Evolutionary conservation across 2,888 invertebrate genomes (phyloP).

Genomic region (Terebella lapidaria): DNA sequence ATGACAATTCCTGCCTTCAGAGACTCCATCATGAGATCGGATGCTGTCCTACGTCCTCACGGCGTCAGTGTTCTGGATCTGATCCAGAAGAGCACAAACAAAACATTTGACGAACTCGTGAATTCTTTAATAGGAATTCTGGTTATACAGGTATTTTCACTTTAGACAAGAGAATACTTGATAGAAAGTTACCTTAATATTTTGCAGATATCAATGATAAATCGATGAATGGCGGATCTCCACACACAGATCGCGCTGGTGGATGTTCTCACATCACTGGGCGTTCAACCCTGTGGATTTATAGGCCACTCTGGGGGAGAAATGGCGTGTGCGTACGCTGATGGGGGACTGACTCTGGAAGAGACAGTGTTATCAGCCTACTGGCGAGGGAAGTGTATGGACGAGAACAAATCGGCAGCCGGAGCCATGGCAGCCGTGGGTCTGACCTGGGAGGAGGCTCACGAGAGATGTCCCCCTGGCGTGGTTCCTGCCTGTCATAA

Average conservation of each 20-base stretch:
- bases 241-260: constrained; percentile 78
- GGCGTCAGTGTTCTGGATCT: constrained; percentile 77
- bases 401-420: constrained; percentile 42
- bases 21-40: constrained; percentile 70
- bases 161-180: too few relatives aligned
- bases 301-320: constrained; percentile 94
- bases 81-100: constrained; percentile 70
- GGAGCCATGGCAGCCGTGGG: constrained; percentile 49
- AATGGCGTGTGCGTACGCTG: constrained; percentile 94
- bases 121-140: constrained; percentile 91
- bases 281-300: constrained; percentile 85
- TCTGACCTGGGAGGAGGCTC: constrained; percentile 51
- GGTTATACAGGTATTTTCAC: constrained; percentile 86
- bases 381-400: constrained; percentile 63
- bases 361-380: constrained; percentile 91
- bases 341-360: constrained; percentile 88
- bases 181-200: too few relatives aligned
- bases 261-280: constrained; percentile 71
- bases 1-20: constrained; percentile 78
- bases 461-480: constrained; percentile 44
- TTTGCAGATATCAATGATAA: too few relatives aligned
- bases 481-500: constrained; percentile 77
- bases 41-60: constrained; percentile 71
- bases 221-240: neutral
- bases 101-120: constrained; percentile 77